Evolutionary conservation across 2,888 invertebrate species (phyloP), one percentile per base, ranked within the genome.

Genomic region (Harpalus rubripes): DNA sequence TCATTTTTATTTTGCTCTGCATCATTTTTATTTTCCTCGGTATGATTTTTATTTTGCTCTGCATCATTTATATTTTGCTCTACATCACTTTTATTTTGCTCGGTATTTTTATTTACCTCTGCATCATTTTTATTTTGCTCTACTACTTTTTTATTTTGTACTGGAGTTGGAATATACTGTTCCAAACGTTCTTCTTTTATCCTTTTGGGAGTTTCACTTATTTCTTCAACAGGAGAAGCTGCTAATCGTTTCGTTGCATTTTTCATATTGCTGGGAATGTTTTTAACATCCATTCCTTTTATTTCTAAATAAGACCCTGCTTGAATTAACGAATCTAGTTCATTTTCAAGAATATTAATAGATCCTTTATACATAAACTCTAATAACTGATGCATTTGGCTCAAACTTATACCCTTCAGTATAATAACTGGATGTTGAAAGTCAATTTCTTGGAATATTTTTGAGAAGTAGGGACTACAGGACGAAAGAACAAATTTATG

Each of bases 341-440:
- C 85, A 59, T 85, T 39, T 80, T 85, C 85, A 10, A 68, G 18
- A 22, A 85, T 68, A 72, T 80, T 80, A 58, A 85, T 80, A 15
- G 85, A 85, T 8, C 85, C 85, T 58, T 79, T 85, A 58, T 85
- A 85, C 79, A 85, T 79, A 72, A 85, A 85, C 16, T 68, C 85
- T 85, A 85, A 58, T 10, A 85, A 56, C 8, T 39, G 85, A 7
- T 85, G 79, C 80, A 85, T 80, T 59, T 85, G 41, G 12, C 22
- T 58, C 22, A 68, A 85, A 41, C 58, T 18, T 32, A 85, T 85
- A 16, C 80, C 80, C 44, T 80, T 79, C 39, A 85, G 44, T 58
- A 85, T 80, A 7, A 85, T 58, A 39, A 85, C 41, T 8, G 85
- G 85, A 26, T 80, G 79, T 59, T 85, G 65, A 16, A 39, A 15